Conservation (phyloP, 2,113 vertebrate genomes). For the Oncorhynchus masou region DNA sequence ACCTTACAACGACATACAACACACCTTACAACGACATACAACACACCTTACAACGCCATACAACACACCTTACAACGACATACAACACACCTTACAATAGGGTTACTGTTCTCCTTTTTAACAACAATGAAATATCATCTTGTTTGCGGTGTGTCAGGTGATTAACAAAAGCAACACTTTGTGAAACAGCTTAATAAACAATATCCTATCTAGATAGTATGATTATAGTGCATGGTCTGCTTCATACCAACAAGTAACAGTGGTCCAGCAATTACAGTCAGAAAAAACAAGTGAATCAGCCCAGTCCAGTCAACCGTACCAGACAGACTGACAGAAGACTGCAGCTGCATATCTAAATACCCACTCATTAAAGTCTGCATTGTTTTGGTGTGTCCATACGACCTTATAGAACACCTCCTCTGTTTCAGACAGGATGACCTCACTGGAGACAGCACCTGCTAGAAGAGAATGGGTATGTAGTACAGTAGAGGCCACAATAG, state of each 20-base stretch:
- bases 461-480: neutral
- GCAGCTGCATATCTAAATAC: neutral
- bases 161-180: no score
- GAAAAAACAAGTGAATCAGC: neutral
- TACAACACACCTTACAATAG: neutral
- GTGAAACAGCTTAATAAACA: no score
- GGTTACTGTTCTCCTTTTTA: neutral
- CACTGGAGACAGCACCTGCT: neutral
- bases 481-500: neutral
- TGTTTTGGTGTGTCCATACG: neutral
- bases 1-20: no score
- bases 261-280: neutral
- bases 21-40: no score
- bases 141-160: no score
- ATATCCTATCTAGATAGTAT: no score
- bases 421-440: slow-evolving; percentile 4
- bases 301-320: neutral
- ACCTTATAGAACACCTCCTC: neutral
- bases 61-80: no score
- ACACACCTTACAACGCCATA: no score
- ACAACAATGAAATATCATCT: no score
- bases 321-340: neutral
- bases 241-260: neutral
- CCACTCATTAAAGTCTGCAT: neutral
- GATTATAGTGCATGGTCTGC: no score